phyloP scores from a whole-genome alignment of 2,797 vertebrate genomes.

The Channa striata region DNA sequence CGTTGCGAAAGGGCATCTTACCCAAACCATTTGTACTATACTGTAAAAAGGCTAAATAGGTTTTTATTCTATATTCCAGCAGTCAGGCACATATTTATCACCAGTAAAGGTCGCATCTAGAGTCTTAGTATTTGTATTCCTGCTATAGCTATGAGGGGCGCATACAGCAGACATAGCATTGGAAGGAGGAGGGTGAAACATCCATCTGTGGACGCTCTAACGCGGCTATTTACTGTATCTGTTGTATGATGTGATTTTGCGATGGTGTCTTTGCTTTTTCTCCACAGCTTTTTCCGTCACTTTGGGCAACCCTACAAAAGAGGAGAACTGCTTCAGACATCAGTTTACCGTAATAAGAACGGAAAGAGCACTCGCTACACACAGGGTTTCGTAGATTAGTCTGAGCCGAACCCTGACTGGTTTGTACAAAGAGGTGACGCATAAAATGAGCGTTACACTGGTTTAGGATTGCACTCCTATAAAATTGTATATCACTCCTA shows the following conservation, averaged over 20 bases:
- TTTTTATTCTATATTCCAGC: conserved; percentile 43
- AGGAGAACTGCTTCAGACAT: background rate
- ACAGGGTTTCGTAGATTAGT: too few relatives aligned
- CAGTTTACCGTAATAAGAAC: background rate
- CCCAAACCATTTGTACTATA: conserved; percentile 55
- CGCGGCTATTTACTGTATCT: background rate
- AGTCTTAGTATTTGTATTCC: conserved; percentile 28
- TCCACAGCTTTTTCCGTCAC: background rate
- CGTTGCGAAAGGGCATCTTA: conserved; percentile 61
- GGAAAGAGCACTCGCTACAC: background rate
- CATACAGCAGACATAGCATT: conserved; percentile 10
- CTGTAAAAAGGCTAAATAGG: conserved; percentile 53
- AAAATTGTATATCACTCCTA: background rate
- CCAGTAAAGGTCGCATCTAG: conserved; percentile 59
- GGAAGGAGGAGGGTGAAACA: background rate
- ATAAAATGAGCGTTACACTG: too few relatives aligned
- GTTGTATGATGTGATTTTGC: conserved; percentile 3
- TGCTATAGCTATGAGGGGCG: conserved; percentile 13
- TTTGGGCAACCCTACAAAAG: background rate
- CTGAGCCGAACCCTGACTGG: too few relatives aligned
- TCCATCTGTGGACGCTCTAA: conserved; percentile 1
- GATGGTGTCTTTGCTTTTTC: background rate
- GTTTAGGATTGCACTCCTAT: background rate
- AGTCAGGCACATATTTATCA: conserved; percentile 48
- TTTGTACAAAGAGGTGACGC: background rate